Base-by-base conservation (phyloP, 1,140 invertebrate species). In the Parasteatoda tepidariorum region DNA sequence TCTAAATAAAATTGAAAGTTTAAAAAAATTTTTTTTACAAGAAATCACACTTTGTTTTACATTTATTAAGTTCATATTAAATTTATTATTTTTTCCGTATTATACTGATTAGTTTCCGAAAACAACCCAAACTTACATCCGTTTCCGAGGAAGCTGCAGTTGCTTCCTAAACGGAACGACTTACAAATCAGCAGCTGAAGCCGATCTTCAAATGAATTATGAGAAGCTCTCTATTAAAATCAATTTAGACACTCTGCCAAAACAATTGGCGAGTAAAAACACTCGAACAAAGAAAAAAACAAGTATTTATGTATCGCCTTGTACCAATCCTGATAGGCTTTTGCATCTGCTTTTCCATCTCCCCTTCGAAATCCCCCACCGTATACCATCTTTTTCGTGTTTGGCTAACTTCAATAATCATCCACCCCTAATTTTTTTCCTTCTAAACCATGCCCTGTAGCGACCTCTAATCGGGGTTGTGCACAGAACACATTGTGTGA, bases 311-410 rank as follows among this genome's bases (percentile, higher is more conserved):
- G 33, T 31, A 34, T n/a, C 34, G 24, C 28, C 33, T 30, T 31
- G 61, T n/a, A 61, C 74, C 74, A 34, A 57, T 61, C 61, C 61
- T 76, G 74, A 76, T 76, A 34, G 61, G 24, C 31, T 64, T 64
- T 31, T 68, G 33, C 74, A 76, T 76, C 74, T 76, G 74, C 61
- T 64, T 76, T 48, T 31, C 33, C 61, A 64, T 48, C n/a, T 48
- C 38, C 38, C 38, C 1, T 13, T 13, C 9, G 18, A 13, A 9
- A 48, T 48, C 4, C 38, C 38, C 38, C 38, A 13, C 38, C 38
- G 9, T 48, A 1, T 59, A 7, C 24, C 7, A n/a, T 59, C 9
- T 34, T 30, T 34, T 24, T 55, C 74, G n/a, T n/a, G n/a, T n/a
- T n/a, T n/a, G n/a, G n/a, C n/a, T n/a, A n/a, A n/a, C n/a, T n/a